Base-by-base conservation (phyloP, 1,140 invertebrate genomes). In the Meloidogyne floridensis region DNA sequence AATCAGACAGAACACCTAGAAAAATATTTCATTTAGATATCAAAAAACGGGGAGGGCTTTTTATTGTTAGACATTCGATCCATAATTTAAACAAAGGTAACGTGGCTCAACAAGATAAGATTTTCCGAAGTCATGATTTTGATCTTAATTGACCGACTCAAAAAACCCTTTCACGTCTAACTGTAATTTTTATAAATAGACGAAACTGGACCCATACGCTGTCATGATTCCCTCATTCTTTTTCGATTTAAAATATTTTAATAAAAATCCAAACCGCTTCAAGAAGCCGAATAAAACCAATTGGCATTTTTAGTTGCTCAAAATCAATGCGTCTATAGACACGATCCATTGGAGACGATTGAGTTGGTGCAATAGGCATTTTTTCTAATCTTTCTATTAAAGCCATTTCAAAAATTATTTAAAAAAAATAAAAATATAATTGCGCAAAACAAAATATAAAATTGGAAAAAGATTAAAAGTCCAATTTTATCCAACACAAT, bases 231-330 rank as follows among this genome's bases (percentile, higher is more conserved):
- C 0, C 32, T 32, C 2, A 32, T 32, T 0, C 0, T 32, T 32
- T 32, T 32, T 32, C 32, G 2, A 32, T 1, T 32, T 32, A 2
- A 54, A 20, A 32, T 13, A 20, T 18, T 20, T 18, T n/a, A 85
- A 53, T 75, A 13, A 80, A 70, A 77, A 18, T 10, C 20, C 47
- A 85, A 82, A 86, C 85, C 56, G 86, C 76, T 77, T 87, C 73
- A 47, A 86, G 4, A 7, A 87, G 42, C 43, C 84, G 79, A 13
- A 87, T 81, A 32, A 88, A 87, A 15, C 86, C 86, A 32, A 87
- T 72, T 15, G 86, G 86, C 53, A 87, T 43, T 79, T 87, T 87
- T 13, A 87, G 74, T 65, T 86, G 85, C 53, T 87, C 87, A 11
- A 88, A 65, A 77, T 87, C 81, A 75, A 87, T 80, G 9, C 77